These are phyloP conservation scores for Microchrysa polita DNA, from an alignment of 2,888 invertebrate genomes.

Conservation along the genomic window DNA sequence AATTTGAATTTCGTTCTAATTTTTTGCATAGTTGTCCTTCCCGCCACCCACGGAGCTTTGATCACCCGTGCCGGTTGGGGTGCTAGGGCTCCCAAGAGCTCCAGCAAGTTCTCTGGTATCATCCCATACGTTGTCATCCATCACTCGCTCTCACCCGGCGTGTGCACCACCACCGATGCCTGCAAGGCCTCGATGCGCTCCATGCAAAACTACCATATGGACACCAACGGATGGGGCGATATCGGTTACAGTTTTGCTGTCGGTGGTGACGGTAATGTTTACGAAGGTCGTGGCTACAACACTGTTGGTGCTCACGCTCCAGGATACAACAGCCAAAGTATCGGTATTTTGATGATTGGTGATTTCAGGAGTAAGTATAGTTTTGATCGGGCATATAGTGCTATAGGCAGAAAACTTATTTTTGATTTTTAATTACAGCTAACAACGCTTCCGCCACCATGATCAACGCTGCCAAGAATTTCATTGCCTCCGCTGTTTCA, in stretches of 20 bases:
- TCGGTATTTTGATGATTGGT: slow-evolving; percentile 77
- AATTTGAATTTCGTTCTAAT: background rate
- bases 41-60: slow-evolving; percentile 4
- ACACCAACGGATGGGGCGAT: slow-evolving; percentile 71
- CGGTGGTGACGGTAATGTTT: slow-evolving; percentile 77
- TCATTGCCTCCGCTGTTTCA: slow-evolving; percentile 55
- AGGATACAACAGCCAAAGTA: slow-evolving; percentile 71
- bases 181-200: slow-evolving; percentile 70
- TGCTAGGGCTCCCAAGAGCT: slow-evolving; percentile 66
- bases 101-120: slow-evolving; percentile 65
- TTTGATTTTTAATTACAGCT: slow-evolving; percentile 50
- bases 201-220: slow-evolving; percentile 74
- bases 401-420: no score
- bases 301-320: slow-evolving; percentile 76
- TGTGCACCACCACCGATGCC: slow-evolving; percentile 67
- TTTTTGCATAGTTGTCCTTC: background rate
- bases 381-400: no score
- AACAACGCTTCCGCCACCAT: slow-evolving; percentile 54
- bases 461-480: slow-evolving; percentile 54
- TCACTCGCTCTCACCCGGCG: slow-evolving; percentile 72
- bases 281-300: slow-evolving; percentile 78
- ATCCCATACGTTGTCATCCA: slow-evolving; percentile 76
- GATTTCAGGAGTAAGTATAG: slow-evolving; percentile 58
- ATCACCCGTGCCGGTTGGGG: slow-evolving; percentile 68
- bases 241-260: slow-evolving; percentile 78